These are phyloP conservation scores for Rhingia campestris DNA, from an alignment of 2,888 invertebrate genomes.

Conservation along the genomic window DNA sequence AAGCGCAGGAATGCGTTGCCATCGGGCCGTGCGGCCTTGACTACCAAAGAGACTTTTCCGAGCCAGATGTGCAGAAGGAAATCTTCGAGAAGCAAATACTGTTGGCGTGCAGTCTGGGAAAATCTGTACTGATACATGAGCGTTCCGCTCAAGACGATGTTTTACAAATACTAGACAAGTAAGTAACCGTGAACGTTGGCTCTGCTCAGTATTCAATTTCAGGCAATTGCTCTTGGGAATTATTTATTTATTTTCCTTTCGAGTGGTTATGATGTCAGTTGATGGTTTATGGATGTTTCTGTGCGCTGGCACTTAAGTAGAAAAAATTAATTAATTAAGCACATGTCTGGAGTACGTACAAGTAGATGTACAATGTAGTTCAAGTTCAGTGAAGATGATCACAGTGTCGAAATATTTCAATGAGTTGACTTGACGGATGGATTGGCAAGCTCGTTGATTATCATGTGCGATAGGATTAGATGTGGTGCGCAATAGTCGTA, in stretches of 20 bases:
- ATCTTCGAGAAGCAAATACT: constrained; percentile 94
- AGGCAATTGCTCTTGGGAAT: constrained; percentile 33
- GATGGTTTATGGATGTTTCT: constrained; percentile 25
- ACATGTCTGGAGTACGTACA: constrained; percentile 14
- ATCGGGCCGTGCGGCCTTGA: constrained; percentile 97
- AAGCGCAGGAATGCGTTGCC: constrained; percentile 94
- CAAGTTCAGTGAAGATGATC: constrained; percentile 13
- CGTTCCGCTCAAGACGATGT: constrained; percentile 95
- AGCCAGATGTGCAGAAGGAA: constrained; percentile 91
- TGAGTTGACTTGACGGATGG: background rate
- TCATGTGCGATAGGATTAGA: no score
- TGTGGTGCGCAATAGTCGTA: no score
- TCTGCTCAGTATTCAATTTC: constrained; percentile 31
- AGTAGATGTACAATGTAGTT: background rate
- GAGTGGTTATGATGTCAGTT: constrained; percentile 53
- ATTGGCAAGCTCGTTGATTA: background rate
- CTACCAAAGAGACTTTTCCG: constrained; percentile 96
- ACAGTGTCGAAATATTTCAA: constrained; percentile 11
- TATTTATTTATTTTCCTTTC: background rate
- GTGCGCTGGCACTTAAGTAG: constrained; percentile 3
- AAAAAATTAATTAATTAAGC: constrained; percentile 41
- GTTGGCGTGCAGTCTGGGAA: constrained; percentile 92
- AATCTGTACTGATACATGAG: constrained; percentile 95
- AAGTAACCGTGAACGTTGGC: constrained; percentile 78
- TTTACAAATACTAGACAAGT: constrained; percentile 86